Percentiles rank a stretch among this genome's conserved stretches.
Evolutionary conservation across 2,113 vertebrate species (phyloP).

Genomic region (Poeciliopsis turrubarensis): DNA sequence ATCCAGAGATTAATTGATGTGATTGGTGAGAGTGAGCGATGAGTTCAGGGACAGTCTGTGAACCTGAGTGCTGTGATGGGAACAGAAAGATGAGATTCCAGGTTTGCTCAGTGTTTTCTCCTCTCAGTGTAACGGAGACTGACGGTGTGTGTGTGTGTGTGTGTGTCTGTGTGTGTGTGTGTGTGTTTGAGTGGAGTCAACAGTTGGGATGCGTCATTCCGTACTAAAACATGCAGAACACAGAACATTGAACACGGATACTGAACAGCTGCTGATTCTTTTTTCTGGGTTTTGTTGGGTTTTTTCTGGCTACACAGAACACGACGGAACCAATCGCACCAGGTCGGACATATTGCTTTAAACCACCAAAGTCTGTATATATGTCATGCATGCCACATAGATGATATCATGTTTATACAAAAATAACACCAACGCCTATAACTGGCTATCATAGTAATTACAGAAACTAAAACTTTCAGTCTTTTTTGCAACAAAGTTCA

Average conservation of each 20-base stretch:
- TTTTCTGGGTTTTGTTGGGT: constrained; percentile 43
- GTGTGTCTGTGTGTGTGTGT: constrained; percentile 15
- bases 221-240: constrained; percentile 84
- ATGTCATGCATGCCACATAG: constrained; percentile 86
- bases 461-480: constrained; percentile 72
- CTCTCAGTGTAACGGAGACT: constrained; percentile 55
- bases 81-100: constrained; percentile 25
- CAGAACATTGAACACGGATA: constrained; percentile 84
- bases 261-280: constrained; percentile 80
- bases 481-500: constrained; percentile 71
- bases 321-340: constrained; percentile 82
- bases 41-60: constrained; percentile 39
- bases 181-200: constrained; percentile 44
- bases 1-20: constrained; percentile 1
- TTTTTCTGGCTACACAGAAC: constrained; percentile 81
- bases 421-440: constrained; percentile 84
- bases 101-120: constrained; percentile 75
- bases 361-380: constrained; percentile 83
- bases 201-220: constrained; percentile 79
- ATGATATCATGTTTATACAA: constrained; percentile 85
- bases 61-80: constrained; percentile 13
- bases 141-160: constrained; percentile 16
- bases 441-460: constrained; percentile 77
- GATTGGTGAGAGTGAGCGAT: constrained; percentile 23
- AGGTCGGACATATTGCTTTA: constrained; percentile 85